Percentiles rank a stretch among this genome's conserved stretches.
phyloP scores from a whole-genome alignment of 2,113 vertebrate genomes.

The Tragelaphus scriptus region DNA sequence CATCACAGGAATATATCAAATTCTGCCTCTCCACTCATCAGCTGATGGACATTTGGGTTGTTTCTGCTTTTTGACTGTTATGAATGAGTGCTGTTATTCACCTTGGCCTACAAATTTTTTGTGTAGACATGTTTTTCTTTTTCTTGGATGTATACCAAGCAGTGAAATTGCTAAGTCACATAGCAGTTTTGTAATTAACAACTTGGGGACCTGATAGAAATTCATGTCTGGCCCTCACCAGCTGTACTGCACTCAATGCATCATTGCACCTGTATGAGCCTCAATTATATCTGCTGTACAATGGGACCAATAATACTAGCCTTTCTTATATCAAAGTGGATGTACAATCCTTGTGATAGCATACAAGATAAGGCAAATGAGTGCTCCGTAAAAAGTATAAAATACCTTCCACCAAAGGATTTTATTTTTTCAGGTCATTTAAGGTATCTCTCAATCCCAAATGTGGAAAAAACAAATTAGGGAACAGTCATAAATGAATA shows the following conservation, averaged over 20 bases:
- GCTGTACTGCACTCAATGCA: background rate
- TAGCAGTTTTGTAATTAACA: background rate
- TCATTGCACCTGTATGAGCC: background rate
- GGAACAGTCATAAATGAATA: constrained; percentile 43
- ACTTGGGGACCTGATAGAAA: background rate
- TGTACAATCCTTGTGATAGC: background rate
- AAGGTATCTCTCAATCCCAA: background rate
- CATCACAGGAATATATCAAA: background rate
- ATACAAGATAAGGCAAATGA: background rate
- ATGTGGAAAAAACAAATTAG: background rate
- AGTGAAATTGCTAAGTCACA: background rate
- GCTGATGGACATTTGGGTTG: background rate
- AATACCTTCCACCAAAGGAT: background rate
- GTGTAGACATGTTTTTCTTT: background rate
- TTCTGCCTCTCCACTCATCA: background rate
- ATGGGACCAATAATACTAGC: background rate
- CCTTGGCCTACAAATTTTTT: background rate
- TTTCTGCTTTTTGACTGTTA: background rate
- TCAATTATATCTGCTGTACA: constrained; percentile 19
- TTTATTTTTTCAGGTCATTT: background rate
- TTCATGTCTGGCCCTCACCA: background rate
- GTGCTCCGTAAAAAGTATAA: background rate
- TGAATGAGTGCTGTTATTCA: background rate
- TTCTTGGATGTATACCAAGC: background rate
- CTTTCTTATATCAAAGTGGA: background rate